Percentiles rank a stretch among this genome's conserved stretches.
These are phyloP conservation scores for Bimastos eiseni DNA, from an alignment of 2,888 invertebrate species.

Conservation along the genomic window DNA sequence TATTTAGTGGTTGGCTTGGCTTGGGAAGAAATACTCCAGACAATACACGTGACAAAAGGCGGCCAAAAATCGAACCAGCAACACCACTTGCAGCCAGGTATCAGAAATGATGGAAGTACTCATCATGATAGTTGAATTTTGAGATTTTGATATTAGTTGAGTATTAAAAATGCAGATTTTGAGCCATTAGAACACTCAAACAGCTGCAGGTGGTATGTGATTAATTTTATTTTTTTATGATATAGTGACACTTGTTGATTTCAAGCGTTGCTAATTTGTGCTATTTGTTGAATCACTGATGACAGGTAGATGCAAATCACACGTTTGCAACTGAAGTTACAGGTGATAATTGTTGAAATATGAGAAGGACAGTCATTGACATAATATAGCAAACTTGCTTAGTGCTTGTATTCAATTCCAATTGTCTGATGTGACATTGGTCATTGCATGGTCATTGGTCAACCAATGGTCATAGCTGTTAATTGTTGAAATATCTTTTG, in stretches of 20 bases:
- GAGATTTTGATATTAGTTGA: not conserved
- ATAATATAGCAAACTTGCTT: not conserved
- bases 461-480: not conserved
- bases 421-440: not conserved
- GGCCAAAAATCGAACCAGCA: conserved; percentile 68
- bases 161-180: not conserved
- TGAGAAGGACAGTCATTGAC: not conserved
- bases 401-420: not conserved
- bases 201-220: not conserved
- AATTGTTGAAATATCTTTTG: not conserved
- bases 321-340: not conserved
- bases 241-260: not conserved
- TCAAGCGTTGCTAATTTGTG: not conserved
- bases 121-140: not conserved
- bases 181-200: conserved; percentile 19
- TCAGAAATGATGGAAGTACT: not conserved
- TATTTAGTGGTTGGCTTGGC: conserved; percentile 63
- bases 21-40: conserved; percentile 52
- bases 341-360: not conserved
- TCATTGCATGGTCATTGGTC: not conserved
- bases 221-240: not conserved
- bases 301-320: not conserved
- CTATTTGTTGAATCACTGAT: not conserved
- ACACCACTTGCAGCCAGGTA: conserved; percentile 73
- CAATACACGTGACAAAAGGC: conserved; percentile 48